Base-by-base conservation (phyloP, 2,888 invertebrate species). In the Molorchus minor region DNA sequence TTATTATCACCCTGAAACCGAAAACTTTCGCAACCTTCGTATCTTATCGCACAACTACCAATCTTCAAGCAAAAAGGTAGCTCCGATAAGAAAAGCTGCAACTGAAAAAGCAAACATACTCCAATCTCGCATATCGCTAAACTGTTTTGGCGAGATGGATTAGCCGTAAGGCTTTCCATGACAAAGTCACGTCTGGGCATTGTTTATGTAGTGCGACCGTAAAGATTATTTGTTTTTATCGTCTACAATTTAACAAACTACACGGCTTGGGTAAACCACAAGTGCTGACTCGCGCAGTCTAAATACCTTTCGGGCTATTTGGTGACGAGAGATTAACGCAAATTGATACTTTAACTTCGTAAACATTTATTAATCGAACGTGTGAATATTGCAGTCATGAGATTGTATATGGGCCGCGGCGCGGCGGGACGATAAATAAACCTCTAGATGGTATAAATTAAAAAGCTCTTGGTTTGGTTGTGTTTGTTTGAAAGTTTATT, bases 121-220 rank as follows among this genome's bases (percentile, higher is more conserved):
- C 46, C 40, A 46, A 36, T 56, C 62, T 62, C 60, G 57, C 60
- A 62, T 51, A 63, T 38, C 30, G 46, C 4, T 25, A 25, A 35
- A 49, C 64, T 64, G 64, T 65, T 68, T 59, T 59, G 64, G 49
- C 60, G 58, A 65, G 65, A 65, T 68, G 64, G 66, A 64, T 67
- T 67, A 63, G 58, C 45, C 45, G 51, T 46, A 51, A 33, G 17
- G 51, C 35, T 53, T 63, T 64, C 56, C 64, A 62, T 56, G 58
- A 66, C 64, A 62, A 65, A 69, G 67, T 63, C 65, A 65, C 64
- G 68, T 65, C 56, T 55, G 25, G 45, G 46, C 41, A 56, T 15
- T 61, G 58, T 64, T 61, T 59, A 57, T 56, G 45, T 43, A 36
- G 25, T 38, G 17, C 41, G 56, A 51, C 49, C 53, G 41, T 35